Base-by-base conservation (phyloP, 2,797 vertebrate genomes). In the Neosilurus hyrtlii region DNA sequence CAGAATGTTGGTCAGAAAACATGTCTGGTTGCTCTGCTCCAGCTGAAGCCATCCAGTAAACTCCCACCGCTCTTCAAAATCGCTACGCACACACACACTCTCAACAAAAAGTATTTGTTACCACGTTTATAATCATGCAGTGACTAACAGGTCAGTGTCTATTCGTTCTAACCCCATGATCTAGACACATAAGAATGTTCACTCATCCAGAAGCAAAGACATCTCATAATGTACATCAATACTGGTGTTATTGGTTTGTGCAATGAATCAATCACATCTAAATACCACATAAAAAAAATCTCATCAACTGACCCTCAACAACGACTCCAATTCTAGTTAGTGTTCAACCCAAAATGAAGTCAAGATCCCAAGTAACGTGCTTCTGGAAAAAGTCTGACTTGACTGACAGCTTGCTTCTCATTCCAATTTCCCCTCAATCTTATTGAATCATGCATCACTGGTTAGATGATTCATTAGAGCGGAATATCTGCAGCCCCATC, bases 41-140 rank as follows among this genome's bases (percentile, higher is more conserved):
- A 73, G 71, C 70, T 80, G n/a, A 37, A 57, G 43, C 65, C 65
- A 71, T 81, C 85, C 74, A 59, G 35, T 2, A 70, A 26, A 20
- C 68, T 82, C 77, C 65, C 76, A 68, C 62, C 78, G 83, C 73
- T 85, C 81, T 83, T 83, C 74, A 83, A 68, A 43, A 43, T 43
- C 43, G 8, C 43, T 43, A 43, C 37, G 78, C 57, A 84, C 83
- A 83, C 0, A 15, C 43, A 65, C n/a, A 79, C 3, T 62, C 61
- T 10, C 22, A 4, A 16, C 22, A 49, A 51, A 26, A 77, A 37
- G 20, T 2, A 62, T 62, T 62, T 66, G 24, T 72, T 35, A 67
- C 59, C 24, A 72, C 26, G 35, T 70, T 66, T 63, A 63, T 52
- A 56, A 73, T 20, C 65, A 73, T 72, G 56, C 16, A 68, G 52